phyloP scores from a whole-genome alignment of 2,113 vertebrate species.

The Bagarius yarrelli region DNA sequence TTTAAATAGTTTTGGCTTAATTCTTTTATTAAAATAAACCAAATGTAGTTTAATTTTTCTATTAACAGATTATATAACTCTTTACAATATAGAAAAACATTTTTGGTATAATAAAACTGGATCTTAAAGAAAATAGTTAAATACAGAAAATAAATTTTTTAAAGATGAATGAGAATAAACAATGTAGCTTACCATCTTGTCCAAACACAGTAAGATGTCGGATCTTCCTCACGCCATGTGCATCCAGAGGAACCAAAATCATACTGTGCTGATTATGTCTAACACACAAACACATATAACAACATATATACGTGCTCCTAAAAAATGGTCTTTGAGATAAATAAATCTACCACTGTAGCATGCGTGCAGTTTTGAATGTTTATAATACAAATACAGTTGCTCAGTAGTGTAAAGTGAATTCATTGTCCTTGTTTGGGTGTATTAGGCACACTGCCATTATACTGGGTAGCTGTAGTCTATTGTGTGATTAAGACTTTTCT shows the following conservation, averaged over 20 bases:
- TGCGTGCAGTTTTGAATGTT: too few relatives aligned
- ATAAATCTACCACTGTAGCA: too few relatives aligned
- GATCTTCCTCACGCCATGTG: constrained; percentile 78
- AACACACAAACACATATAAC: constrained; percentile 36
- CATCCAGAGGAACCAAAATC: constrained; percentile 84
- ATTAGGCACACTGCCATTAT: too few relatives aligned
- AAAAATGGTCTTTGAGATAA: too few relatives aligned
- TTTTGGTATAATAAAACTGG: neutral
- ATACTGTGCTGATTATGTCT: constrained; percentile 86
- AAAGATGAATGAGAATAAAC: neutral
- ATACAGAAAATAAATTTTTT: neutral
- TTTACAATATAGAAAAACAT: neutral
- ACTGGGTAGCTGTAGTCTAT: too few relatives aligned
- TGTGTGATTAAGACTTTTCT: too few relatives aligned
- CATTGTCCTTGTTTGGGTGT: too few relatives aligned
- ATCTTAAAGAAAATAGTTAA: too few relatives aligned
- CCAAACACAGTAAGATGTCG: constrained; percentile 86
- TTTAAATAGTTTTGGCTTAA: neutral
- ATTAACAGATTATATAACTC: neutral
- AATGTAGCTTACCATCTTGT: constrained; percentile 75
- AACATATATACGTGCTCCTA: neutral
- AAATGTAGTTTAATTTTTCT: neutral
- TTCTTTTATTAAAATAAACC: neutral
- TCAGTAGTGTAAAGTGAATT: too few relatives aligned
- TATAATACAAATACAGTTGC: too few relatives aligned